Conservation (phyloP, 2,888 invertebrate species). For the Lasius fuliginosus region DNA sequence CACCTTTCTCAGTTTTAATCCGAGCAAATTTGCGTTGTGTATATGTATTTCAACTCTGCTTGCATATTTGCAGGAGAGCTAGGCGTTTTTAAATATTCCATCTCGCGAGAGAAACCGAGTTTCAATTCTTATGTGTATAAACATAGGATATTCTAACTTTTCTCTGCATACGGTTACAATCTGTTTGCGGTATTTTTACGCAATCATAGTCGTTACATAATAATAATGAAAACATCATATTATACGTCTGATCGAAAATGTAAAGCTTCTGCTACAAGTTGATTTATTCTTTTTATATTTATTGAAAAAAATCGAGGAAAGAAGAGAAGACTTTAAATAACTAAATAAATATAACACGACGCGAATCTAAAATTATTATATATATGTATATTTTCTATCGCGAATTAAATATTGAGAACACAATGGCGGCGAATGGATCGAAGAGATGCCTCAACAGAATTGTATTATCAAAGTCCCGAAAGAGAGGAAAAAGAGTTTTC, state of each 20-base stretch:
- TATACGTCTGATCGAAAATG: neutral
- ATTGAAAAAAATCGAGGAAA: neutral
- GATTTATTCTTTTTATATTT: neutral
- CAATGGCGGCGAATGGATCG: neutral
- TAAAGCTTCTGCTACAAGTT: neutral
- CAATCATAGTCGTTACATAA: neutral
- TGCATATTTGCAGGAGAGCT: slow-evolving; percentile 21
- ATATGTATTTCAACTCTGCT: slow-evolving; percentile 44
- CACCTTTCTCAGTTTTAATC: slow-evolving; percentile 30
- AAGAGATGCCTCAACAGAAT: slow-evolving; percentile 29
- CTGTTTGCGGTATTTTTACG: slow-evolving; percentile 1
- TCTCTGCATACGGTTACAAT: neutral
- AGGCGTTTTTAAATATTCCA: slow-evolving; percentile 39
- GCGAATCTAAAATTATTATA: neutral
- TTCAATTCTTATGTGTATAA: slow-evolving; percentile 28
- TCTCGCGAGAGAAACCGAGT: slow-evolving; percentile 29
- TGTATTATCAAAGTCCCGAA: slow-evolving; percentile 42
- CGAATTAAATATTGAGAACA: slow-evolving; percentile 4
- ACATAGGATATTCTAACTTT: slow-evolving; percentile 28
- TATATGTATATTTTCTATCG: neutral
- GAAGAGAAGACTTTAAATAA: neutral
- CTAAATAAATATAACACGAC: neutral
- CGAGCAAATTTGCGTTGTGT: slow-evolving; percentile 21
- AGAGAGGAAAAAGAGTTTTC: slow-evolving; percentile 31
- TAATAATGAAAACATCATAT: neutral